phyloP scores from a whole-genome alignment of 2,888 invertebrate genomes.

The Troides aeacus region DNA sequence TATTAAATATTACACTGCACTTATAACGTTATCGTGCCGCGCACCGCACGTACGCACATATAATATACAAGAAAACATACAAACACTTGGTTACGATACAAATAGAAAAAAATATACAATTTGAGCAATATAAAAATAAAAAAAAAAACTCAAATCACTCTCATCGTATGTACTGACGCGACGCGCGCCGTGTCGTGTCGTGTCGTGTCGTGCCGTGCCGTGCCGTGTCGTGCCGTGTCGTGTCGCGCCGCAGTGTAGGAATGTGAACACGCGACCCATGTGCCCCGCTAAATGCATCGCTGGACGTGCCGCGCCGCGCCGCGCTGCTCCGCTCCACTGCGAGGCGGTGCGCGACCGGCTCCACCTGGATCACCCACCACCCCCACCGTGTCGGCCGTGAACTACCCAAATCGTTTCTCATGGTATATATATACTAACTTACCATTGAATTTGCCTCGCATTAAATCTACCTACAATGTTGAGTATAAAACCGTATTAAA shows the following conservation, averaged over 20 bases:
- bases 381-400: conserved; percentile 25
- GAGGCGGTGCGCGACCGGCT: too few relatives aligned
- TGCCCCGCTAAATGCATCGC: too few relatives aligned
- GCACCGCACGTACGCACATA: conserved; percentile 71
- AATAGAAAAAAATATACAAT: conserved; percentile 53
- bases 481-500: conserved; percentile 77
- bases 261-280: conserved; percentile 53
- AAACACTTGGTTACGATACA: conserved; percentile 68
- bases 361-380: neutral
- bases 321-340: too few relatives aligned
- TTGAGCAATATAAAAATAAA: conserved; percentile 79
- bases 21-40: conserved; percentile 69
- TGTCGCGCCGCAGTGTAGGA: conserved; percentile 54
- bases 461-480: conserved; percentile 64
- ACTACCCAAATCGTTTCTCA: conserved; percentile 45
- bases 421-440: conserved; percentile 41
- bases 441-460: conserved; percentile 51
- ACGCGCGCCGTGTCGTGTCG: too few relatives aligned
- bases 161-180: conserved; percentile 36
- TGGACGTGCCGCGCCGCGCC: too few relatives aligned
- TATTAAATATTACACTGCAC: conserved; percentile 78
- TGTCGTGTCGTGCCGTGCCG: conserved; percentile 21
- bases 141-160: conserved; percentile 68
- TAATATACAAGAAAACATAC: conserved; percentile 71
- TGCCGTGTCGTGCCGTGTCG: conserved; percentile 28